A percentile compares a stretch with the other conserved stretches of the same genome.
These are phyloP conservation scores for Pitangus sulphuratus DNA, from an alignment of 2,797 vertebrate species.

Conservation along the genomic window DNA sequence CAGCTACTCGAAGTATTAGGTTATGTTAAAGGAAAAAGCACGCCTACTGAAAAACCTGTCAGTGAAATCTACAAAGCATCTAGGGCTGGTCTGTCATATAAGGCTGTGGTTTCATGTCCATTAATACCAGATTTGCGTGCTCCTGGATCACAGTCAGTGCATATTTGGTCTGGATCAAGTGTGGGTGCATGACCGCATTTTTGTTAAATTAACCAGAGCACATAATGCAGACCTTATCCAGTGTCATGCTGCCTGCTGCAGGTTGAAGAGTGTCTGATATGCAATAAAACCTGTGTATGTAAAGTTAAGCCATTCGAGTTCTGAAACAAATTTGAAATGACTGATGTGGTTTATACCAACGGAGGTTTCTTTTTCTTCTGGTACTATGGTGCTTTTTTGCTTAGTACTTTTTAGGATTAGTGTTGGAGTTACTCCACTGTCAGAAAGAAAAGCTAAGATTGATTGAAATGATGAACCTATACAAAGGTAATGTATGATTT, in stretches of 20 bases:
- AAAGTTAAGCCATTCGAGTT: background rate
- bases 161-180: slow-evolving; percentile 10
- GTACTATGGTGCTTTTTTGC: background rate
- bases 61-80: background rate
- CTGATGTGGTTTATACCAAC: background rate
- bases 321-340: background rate
- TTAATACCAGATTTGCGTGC: background rate
- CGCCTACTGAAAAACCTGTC: background rate
- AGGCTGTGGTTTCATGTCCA: background rate
- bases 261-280: background rate
- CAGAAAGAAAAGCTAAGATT: background rate
- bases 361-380: background rate
- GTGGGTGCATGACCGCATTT: accelerated
- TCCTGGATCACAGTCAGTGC: background rate
- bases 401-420: background rate
- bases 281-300: background rate
- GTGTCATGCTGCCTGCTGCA: background rate
- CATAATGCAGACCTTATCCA: background rate
- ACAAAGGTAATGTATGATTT: background rate
- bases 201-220: background rate
- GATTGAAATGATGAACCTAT: background rate
- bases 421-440: background rate
- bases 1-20: background rate
- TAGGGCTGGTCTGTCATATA: background rate
- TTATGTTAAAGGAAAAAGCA: background rate